Evolutionary conservation across 2,113 vertebrate species (phyloP), one percentile per base, ranked within the genome.

Genomic region (Grantiella picta): DNA sequence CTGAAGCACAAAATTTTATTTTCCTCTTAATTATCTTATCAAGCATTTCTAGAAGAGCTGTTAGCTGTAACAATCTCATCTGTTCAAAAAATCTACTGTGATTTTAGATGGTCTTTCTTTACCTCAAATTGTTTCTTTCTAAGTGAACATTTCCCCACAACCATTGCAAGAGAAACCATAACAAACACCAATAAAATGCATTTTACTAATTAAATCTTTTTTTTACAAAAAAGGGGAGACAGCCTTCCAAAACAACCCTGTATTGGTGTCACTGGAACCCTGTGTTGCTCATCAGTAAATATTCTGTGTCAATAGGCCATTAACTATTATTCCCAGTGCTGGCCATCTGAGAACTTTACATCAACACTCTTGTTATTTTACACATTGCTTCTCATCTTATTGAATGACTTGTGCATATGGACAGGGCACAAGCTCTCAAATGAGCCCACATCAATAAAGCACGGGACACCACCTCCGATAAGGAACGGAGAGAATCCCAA

Each of bases 351-450:
- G 97, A 97, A 86, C 95, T 95, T 96, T 96, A 98, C 97, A 97
- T 97, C 96, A 96, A 96, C 96, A 92, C 85, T 76, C 93, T 97
- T 96, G 97, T 97, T 97, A 97, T 97, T 97, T 97, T 97, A 97
- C 97, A 97, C 95, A 96, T 97, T 96, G 84, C 91, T 95, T 88
- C 93, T 95, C 91, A 85, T 96, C 94, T 96, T 93, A 97, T 97
- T 97, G 96, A 97, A 96, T 97, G 95, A 49, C 85, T 96, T 82
- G 91, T 42, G 79, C 95, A 93, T 86, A 88, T 77, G 94, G 93
- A 96, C 97, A 97, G 88, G 94, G 81, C 82, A 73, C 36, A 65
- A 85, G 35, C 91, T 93, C 44, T 5, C 95, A 89, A 96, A 66
- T 31, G 79, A 92, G 85, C 42, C 78, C 77, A 66, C 7, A 16